A percentile compares a stretch with the other conserved stretches of the same genome.
phyloP scores from a whole-genome alignment of 2,797 vertebrate species.

The Coregonus ussuriensis region DNA sequence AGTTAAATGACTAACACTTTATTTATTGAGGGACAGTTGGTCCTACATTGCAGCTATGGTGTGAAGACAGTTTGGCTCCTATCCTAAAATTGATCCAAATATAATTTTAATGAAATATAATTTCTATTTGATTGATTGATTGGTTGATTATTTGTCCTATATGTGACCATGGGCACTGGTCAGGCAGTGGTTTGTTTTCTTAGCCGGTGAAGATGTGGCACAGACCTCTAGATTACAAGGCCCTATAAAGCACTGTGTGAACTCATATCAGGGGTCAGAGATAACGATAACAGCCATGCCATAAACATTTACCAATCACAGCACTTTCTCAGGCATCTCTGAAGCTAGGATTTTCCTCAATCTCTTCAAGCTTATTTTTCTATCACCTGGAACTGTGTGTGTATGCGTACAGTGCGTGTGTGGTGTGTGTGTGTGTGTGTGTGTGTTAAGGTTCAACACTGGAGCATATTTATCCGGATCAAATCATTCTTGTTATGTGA shows the following conservation, averaged over 20 bases:
- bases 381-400: background rate
- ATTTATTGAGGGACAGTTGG: background rate
- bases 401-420: background rate
- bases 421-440: no score
- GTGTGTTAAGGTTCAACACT: background rate
- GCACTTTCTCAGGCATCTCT: background rate
- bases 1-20: background rate
- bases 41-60: background rate
- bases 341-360: background rate
- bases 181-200: background rate
- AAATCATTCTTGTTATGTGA: background rate
- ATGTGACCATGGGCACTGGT: background rate
- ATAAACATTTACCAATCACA: background rate
- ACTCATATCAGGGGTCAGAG: background rate
- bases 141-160: background rate
- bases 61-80: background rate
- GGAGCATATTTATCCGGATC: background rate
- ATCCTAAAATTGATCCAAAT: no score
- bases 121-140: background rate
- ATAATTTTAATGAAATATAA: background rate
- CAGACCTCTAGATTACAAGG: background rate
- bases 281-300: constrained; percentile 5
- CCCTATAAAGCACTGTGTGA: background rate
- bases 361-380: background rate
- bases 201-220: background rate